Evolutionary conservation across 2,797 vertebrate genomes (phyloP).

Genomic region (Periparus ater): DNA sequence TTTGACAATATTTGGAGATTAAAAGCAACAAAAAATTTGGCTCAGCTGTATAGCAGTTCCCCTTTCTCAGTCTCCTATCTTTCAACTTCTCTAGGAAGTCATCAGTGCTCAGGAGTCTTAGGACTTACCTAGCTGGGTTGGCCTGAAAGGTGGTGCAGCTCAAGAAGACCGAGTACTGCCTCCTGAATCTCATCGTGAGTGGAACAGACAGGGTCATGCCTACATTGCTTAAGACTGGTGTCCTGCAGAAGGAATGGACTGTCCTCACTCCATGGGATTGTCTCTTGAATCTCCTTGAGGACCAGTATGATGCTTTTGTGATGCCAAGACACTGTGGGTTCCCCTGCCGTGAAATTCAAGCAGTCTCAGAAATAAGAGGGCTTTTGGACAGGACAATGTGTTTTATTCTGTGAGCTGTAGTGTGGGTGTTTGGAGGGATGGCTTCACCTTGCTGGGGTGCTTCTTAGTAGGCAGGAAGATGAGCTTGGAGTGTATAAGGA

Average conservation of each 20-base stretch:
- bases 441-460: not conserved
- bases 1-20: not conserved
- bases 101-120: not conserved
- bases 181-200: accelerated
- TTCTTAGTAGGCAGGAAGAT: not conserved
- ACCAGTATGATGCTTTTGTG: not conserved
- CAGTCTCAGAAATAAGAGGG: not conserved
- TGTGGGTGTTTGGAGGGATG: accelerated
- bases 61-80: accelerated
- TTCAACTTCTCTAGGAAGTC: not conserved
- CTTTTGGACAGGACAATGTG: accelerated
- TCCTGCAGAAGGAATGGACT: not conserved
- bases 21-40: not conserved
- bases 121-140: not conserved
- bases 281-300: not conserved
- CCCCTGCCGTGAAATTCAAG: not conserved
- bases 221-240: not conserved
- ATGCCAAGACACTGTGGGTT: not conserved
- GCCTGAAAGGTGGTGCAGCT: not conserved
- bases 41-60: not conserved
- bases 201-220: not conserved
- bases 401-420: not conserved
- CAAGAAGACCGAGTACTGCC: not conserved
- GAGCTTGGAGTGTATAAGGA: not conserved
- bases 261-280: not conserved